Base-by-base conservation (phyloP, 2,797 vertebrate species). In the Falco biarmicus region DNA sequence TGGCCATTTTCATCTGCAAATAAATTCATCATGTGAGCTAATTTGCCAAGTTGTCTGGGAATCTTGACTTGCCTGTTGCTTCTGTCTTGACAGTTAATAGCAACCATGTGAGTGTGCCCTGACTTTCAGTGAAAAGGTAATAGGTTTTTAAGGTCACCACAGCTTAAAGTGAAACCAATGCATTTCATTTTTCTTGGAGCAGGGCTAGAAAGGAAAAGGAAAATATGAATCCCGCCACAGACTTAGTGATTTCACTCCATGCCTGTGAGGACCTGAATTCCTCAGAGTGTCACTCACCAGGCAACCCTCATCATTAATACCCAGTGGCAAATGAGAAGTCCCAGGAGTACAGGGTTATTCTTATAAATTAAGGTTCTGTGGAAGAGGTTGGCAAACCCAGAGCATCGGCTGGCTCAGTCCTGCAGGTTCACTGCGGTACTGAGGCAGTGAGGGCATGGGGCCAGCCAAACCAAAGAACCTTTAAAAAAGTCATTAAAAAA, bases 111-210 rank as follows among this genome's bases (percentile, higher is more conserved):
- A 21, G 37, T 7, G 37, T 47, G 66, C 61, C 47, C 61, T 88
- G 75, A 20, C 22, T 66, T 74, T 11, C 48, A 32, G 24, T 32
- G 39, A 53, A 29, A 32, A 83, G 15, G 45, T 26, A 47, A 45
- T 22, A 37, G 29, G 39, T 13, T 84, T 87, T 82, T 74, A 61
- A 74, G 37, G 61, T 25, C 69, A 81, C 83, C 54, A 48, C 83
- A 81, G 71, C 56, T 60, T 64, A 65, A 61, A 66, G 71, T 61
- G 87, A 85, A 92, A 88, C 61, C 76, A 37, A 45, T 19, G 37
- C 61, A 28, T 61, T 43, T 56, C 9, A 48, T 92, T 90, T 95
- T 84, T 82, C 92, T 88, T 95, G 90, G 90, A 84, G 65, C 29
- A 22, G 37, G 15, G 29, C 25, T 81, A 25, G 78, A 76, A 87